These are phyloP conservation scores for Rotaria macrura DNA, from an alignment of 2,888 invertebrate genomes.

Conservation along the genomic window DNA sequence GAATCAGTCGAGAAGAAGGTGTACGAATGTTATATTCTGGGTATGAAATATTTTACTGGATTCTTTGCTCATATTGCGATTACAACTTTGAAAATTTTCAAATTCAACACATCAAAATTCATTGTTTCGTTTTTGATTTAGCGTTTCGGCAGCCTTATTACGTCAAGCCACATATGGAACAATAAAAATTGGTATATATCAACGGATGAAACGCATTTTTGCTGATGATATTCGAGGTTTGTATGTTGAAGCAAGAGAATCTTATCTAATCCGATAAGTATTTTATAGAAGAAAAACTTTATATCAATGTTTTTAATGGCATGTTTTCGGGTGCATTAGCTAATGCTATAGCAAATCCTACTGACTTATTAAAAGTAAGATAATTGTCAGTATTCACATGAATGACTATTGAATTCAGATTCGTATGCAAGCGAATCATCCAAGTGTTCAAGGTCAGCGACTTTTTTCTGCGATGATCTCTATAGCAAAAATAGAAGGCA, in stretches of 20 bases:
- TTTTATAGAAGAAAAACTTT: slow-evolving; percentile 46
- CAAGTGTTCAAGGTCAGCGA: slow-evolving; percentile 46
- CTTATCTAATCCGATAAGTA: neutral
- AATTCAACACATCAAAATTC: no score
- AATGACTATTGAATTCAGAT: slow-evolving; percentile 39
- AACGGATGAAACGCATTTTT: neutral
- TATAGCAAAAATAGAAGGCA: slow-evolving; percentile 71
- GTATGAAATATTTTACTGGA: slow-evolving; percentile 50
- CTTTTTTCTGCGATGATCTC: slow-evolving; percentile 69
- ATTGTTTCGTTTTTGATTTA: slow-evolving; percentile 44
- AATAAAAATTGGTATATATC: slow-evolving; percentile 68
- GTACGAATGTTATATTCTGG: slow-evolving; percentile 72
- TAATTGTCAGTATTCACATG: neutral
- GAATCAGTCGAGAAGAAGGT: slow-evolving; percentile 63
- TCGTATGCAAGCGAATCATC: slow-evolving; percentile 69
- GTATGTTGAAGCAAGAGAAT: neutral
- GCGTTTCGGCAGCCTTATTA: slow-evolving; percentile 80
- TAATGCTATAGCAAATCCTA: slow-evolving; percentile 87
- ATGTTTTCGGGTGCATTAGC: slow-evolving; percentile 75
- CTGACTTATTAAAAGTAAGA: slow-evolving; percentile 79
- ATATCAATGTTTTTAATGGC: slow-evolving; percentile 63
- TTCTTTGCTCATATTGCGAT: no score
- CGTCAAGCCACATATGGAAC: slow-evolving; percentile 89
- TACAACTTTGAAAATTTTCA: no score
- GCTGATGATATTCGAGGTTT: neutral